Evolutionary conservation across 2,113 vertebrate genomes (phyloP), one percentile per base, ranked within the genome.

Genomic region (Chlamydotis undulata): DNA sequence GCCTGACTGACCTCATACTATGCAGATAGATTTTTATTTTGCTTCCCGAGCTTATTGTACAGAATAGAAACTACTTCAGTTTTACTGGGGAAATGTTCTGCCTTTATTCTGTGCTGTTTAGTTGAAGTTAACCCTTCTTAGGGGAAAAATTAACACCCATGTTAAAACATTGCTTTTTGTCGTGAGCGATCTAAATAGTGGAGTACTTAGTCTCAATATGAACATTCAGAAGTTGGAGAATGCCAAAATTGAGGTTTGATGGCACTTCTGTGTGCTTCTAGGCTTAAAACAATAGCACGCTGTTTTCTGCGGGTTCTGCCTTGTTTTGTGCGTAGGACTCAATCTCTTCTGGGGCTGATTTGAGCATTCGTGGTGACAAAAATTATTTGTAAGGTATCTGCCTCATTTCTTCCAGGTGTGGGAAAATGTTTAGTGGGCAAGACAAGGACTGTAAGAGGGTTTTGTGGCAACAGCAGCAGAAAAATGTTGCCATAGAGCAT

Each of bases 321-420:
- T 73, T 1, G 0, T 47, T 93, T 49, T 53, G 28, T 53, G 59
- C 18, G 0, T 1, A 3, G 39, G 47, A 52, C 16, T 82, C 0
- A 0, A 3, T 56, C 29, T 74, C 33, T 56, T 12, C n/a, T 77
- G 69, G 60, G 55, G 6, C 7, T 12, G 24, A 33, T 2, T 45
- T 39, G 19, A 60, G 37, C 14, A 0, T 7, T 1, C 0, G 11
- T 67, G n/a, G 52, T 83, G 80, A 25, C 63, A 79, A 39, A 59
- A 89, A 1, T 21, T 10, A 1, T 16, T 41, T 56, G 39, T 33
- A 8, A 39, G 31, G 45, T n/a, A 10, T 55, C 52, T 78, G 70
- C 79, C 83, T 77, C 10, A 0, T 73, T 81, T 67, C 80, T 87
- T 57, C 25, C 37, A 52, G 71, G 55, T 26, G 29, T 53, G 55